Evolutionary conservation across 2,113 vertebrate species (phyloP).

Genomic region (Nerophis ophidion): DNA sequence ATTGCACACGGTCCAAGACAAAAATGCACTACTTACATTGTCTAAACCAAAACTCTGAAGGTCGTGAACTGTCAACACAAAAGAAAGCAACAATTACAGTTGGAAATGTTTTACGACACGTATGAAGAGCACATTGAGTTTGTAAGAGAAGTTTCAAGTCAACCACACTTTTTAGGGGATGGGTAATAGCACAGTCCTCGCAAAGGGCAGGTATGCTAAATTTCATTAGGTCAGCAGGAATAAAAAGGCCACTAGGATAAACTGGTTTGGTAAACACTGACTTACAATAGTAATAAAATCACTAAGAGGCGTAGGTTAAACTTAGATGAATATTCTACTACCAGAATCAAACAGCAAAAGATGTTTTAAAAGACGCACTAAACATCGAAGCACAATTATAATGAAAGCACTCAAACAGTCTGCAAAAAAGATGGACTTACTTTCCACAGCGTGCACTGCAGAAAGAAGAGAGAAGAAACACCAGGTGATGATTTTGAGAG

Average conservation of each 20-base stretch:
- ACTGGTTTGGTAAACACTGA: neutral
- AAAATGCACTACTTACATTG: conserved; percentile 77
- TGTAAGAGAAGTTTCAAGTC: neutral
- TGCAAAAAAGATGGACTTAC: conserved; percentile 78
- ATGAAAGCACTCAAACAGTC: conserved; percentile 17
- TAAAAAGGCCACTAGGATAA: neutral
- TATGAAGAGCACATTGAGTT: neutral
- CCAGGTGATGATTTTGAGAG: conserved; percentile 44
- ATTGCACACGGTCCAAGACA: neutral
- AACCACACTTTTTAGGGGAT: neutral
- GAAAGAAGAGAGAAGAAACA: conserved; percentile 84
- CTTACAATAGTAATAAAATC: neutral
- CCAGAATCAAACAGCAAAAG: neutral
- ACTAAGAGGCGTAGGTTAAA: too few relatives aligned
- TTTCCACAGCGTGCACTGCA: conserved; percentile 94
- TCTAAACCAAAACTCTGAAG: conserved; percentile 96
- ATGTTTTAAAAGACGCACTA: neutral
- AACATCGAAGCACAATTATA: neutral
- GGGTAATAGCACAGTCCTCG: neutral
- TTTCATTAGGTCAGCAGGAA: neutral
- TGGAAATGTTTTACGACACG: neutral
- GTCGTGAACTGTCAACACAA: conserved; percentile 84
- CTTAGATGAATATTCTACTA: neutral
- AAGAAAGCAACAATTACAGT: neutral
- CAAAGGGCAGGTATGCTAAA: neutral